Percentiles rank a stretch among this genome's conserved stretches.
Conservation (phyloP, 1,140 invertebrate genomes). For the Lamellibrachia luymesi region DNA sequence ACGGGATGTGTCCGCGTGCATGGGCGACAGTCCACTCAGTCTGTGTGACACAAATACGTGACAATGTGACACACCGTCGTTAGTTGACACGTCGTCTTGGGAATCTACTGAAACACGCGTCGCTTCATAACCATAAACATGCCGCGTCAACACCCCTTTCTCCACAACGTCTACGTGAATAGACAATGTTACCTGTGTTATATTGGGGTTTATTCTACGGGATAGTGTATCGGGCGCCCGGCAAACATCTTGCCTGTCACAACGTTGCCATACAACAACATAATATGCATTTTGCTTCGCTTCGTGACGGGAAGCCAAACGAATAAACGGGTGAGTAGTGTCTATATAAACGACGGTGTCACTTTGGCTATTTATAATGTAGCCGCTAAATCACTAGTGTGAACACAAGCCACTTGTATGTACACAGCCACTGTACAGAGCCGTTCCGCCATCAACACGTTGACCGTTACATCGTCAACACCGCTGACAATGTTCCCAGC, state of each 20-base stretch:
- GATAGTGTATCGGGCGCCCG: neutral
- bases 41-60: constrained; percentile 16
- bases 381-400: constrained; percentile 37
- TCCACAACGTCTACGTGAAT: neutral
- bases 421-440: neutral
- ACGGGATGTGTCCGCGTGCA: constrained; percentile 72
- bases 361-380: neutral
- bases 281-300: constrained; percentile 40
- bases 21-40: constrained; percentile 56
- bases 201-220: constrained; percentile 43
- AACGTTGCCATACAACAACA: constrained; percentile 38
- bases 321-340: constrained; percentile 11
- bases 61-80: neutral
- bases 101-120: neutral
- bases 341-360: constrained; percentile 11
- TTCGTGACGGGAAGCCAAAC: neutral
- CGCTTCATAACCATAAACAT: neutral
- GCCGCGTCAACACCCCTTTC: neutral
- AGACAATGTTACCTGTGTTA: constrained; percentile 57
- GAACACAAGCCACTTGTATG: neutral
- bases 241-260: neutral
- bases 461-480: neutral
- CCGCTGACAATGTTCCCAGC: neutral
- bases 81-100: neutral
- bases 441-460: neutral